phyloP scores from a whole-genome alignment of 2,888 invertebrate genomes.

The Eupithecia vulgata region DNA sequence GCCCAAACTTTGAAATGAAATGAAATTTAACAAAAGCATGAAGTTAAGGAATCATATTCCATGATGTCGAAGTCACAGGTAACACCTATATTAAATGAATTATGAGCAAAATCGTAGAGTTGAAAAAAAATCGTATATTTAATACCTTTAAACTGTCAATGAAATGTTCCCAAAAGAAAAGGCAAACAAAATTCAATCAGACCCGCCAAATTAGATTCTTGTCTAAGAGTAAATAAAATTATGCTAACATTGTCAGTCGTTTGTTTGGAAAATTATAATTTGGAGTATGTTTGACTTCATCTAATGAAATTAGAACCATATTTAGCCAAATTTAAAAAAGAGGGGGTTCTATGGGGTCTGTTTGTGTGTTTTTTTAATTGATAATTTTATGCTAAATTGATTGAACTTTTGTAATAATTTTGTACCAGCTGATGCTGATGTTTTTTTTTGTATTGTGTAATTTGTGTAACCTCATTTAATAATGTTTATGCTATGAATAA shows the following conservation, averaged over 20 bases:
- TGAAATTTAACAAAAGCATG: too few species aligned
- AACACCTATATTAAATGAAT: background rate
- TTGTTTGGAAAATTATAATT: constrained; percentile 12
- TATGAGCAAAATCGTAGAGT: background rate
- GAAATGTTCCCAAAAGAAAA: constrained; percentile 3
- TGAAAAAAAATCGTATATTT: background rate
- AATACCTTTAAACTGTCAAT: background rate
- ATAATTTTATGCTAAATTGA: background rate
- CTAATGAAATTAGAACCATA: background rate
- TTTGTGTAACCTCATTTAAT: too few species aligned
- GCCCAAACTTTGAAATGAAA: too few species aligned
- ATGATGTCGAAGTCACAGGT: too few species aligned
- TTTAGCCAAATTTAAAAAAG: background rate
- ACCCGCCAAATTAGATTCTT: constrained; percentile 21
- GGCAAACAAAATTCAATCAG: constrained; percentile 23
- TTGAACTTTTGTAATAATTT: background rate
- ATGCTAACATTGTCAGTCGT: constrained; percentile 5
- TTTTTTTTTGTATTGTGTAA: too few species aligned
- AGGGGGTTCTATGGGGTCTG: background rate
- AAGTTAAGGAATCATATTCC: too few species aligned
- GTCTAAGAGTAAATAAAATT: constrained; percentile 18
- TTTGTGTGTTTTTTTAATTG: background rate
- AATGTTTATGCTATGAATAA: too few species aligned
- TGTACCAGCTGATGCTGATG: background rate
- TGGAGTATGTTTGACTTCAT: constrained; percentile 6